A percentile compares a stretch with the other conserved stretches of the same genome.
These are phyloP conservation scores for Pristis pectinata DNA, from an alignment of 2,797 vertebrate species.

Conservation along the genomic window DNA sequence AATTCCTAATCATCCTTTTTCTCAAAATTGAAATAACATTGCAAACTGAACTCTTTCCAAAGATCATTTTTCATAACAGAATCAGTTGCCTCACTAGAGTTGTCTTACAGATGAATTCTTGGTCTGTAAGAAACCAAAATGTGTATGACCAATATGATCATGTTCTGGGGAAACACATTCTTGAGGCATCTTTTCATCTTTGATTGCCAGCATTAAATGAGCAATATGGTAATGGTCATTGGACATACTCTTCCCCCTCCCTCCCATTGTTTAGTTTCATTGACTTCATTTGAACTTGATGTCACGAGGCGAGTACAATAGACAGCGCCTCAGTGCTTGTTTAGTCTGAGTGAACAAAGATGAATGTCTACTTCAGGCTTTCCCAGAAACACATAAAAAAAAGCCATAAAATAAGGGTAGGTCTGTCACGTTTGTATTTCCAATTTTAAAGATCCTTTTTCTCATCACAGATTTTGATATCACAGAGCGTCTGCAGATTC, in stretches of 20 bases:
- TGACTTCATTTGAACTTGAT: too few relatives aligned
- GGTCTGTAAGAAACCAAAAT: neutral
- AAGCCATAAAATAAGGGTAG: neutral
- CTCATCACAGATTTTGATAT: neutral
- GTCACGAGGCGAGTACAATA: too few relatives aligned
- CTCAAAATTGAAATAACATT: neutral
- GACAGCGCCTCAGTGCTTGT: too few relatives aligned
- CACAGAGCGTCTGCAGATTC: neutral
- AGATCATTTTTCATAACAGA: neutral
- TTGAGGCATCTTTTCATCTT: too few relatives aligned
- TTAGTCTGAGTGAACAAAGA: too few relatives aligned
- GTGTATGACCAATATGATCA: neutral
- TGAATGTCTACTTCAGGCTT: neutral
- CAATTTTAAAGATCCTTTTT: neutral
- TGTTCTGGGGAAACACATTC: neutral
- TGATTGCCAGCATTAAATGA: too few relatives aligned
- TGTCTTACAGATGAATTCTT: neutral
- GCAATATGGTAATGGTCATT: too few relatives aligned
- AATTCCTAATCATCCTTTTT: neutral
- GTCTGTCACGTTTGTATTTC: neutral
- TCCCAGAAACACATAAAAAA: neutral
- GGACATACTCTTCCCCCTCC: too few relatives aligned
- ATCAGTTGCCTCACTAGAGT: neutral
- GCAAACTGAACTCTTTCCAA: neutral
- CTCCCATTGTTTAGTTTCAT: too few relatives aligned